Evolutionary conservation across 2,113 vertebrate genomes (phyloP).

Genomic region (Gambusia affinis): DNA sequence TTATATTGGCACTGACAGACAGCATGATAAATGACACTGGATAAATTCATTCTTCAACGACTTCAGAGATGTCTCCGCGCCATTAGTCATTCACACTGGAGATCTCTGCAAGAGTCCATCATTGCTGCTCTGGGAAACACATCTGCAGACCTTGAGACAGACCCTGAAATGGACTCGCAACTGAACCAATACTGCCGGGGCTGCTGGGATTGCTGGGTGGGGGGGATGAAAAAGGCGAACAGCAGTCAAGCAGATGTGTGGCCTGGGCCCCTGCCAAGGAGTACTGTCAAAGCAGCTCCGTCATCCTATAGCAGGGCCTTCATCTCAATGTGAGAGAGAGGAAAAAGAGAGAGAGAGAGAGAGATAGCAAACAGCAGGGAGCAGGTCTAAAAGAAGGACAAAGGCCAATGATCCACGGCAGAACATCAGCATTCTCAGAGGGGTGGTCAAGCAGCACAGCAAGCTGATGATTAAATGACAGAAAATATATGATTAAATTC

Average conservation of each 20-base stretch:
- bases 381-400: conserved; percentile 36
- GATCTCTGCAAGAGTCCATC: conserved; percentile 72
- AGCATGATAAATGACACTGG: conserved; percentile 61
- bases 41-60: conserved; percentile 72
- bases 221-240: conserved; percentile 60
- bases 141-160: conserved; percentile 72
- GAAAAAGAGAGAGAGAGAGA: conserved; percentile 13
- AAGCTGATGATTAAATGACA: conserved; percentile 25
- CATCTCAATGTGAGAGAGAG: conserved; percentile 67
- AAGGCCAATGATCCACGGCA: conserved; percentile 49
- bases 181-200: conserved; percentile 72
- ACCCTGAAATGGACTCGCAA: conserved; percentile 74
- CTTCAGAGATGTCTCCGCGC: conserved; percentile 67
- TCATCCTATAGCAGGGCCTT: conserved; percentile 45
- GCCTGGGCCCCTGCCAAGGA: conserved; percentile 75
- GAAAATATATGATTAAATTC: conserved; percentile 39
- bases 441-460: conserved; percentile 32
- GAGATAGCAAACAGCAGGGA: conserved; percentile 54
- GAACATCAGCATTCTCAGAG: conserved; percentile 43
- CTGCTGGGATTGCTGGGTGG: conserved; percentile 31
- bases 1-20: conserved; percentile 70
- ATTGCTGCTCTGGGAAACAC: conserved; percentile 65
- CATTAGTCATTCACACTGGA: conserved; percentile 74
- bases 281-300: conserved; percentile 53
- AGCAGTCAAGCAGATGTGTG: conserved; percentile 82